Base-by-base conservation (phyloP, 2,797 vertebrate species). In the Microctenopoma lineatum region DNA sequence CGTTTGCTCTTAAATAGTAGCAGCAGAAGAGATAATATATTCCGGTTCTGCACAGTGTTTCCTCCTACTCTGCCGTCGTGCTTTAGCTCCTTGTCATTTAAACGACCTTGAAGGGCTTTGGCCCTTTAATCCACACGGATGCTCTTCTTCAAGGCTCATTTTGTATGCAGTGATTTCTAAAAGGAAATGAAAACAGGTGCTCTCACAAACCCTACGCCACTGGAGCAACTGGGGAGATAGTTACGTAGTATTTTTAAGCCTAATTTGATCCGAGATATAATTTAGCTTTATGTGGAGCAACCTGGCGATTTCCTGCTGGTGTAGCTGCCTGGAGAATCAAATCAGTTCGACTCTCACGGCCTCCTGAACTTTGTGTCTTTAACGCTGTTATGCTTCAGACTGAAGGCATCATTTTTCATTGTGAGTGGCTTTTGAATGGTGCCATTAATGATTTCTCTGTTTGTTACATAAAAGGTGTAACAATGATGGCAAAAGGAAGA, bases 51-150 rank as follows among this genome's bases (percentile, higher is more conserved):
- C 67, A 70, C 64, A 57, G 42, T 66, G 9, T 59, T 50, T 65
- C 41, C 53, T 60, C 82, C 45, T 75, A 45, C 59, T 84, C 48
- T 75, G 56, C 70, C 67, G 58, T 68, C 34, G 48, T 41, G 48
- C 26, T 64, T 38, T 45, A 48, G 25, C 34, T 44, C 34, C 12
- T 21, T 27, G 56, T 77, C 64, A 81, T 81, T 80, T 47, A 81
- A 84, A 85, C 79, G 73, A 87, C 86, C 84, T 88, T 92, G 80
- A 87, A 72, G 39, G 47, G 72, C 44, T 52, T 57, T 54, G 56
- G 51, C 52, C 68, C 53, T 74, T 61, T 48, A 57, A 83, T 81
- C 62, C 16, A 66, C 55, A 10, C 3, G 2, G 27, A 82, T 38
- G 29, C 16, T 14, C 45, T 41, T 64, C 74, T 84, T 80, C 71